phyloP scores from a whole-genome alignment of 2,888 invertebrate genomes.

The Brenthis daphne region DNA sequence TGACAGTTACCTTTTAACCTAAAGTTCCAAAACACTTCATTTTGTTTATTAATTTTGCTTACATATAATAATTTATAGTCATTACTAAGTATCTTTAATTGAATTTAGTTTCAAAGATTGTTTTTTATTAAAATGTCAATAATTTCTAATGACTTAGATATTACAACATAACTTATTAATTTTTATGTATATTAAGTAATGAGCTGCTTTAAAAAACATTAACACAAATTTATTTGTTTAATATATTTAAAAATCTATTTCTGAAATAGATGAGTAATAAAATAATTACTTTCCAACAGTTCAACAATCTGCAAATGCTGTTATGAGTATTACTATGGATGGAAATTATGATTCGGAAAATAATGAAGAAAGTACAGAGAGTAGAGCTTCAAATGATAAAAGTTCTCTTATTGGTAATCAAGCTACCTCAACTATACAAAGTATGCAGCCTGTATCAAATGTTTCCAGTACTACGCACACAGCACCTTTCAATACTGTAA shows the following conservation, averaged over 20 bases:
- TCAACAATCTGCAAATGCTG: slow-evolving; percentile 54
- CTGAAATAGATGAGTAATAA: not conserved
- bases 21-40: too few species aligned
- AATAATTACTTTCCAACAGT: slow-evolving; percentile 47
- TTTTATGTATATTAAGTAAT: too few species aligned
- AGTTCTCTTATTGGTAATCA: not conserved
- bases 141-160: too few species aligned
- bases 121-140: too few species aligned
- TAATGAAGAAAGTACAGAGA: slow-evolving; percentile 5
- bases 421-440: slow-evolving; percentile 15
- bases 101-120: too few species aligned
- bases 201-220: too few species aligned
- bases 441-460: slow-evolving; percentile 11
- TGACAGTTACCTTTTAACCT: too few species aligned
- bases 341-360: slow-evolving; percentile 14
- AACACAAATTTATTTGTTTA: not conserved
- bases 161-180: too few species aligned
- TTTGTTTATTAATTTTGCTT: too few species aligned
- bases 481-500: not conserved
- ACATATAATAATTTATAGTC: too few species aligned
- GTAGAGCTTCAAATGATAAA: not conserved
- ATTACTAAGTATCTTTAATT: too few species aligned
- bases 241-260: not conserved
- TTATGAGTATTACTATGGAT: slow-evolving; percentile 56
- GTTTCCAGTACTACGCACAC: not conserved